Percentiles rank a stretch among this genome's conserved stretches.
Conservation (phyloP, 1,140 invertebrate species). For the Brachionus asplanchnoidis region DNA sequence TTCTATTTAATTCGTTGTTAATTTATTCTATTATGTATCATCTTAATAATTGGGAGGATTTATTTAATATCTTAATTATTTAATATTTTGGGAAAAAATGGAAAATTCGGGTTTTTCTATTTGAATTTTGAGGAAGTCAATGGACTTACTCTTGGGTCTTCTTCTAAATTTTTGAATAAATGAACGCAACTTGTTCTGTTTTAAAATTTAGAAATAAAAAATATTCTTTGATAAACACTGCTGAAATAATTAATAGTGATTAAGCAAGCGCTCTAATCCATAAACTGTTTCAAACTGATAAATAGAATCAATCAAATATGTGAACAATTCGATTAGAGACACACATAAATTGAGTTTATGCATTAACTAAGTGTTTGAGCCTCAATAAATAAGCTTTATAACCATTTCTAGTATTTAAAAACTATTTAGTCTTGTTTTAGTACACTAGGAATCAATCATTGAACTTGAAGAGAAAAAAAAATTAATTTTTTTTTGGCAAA, state of each 20-base stretch:
- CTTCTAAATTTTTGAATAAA: too few relatives aligned
- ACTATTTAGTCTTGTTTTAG: background rate
- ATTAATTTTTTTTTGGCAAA: background rate
- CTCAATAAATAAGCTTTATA: background rate
- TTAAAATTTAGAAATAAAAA: too few relatives aligned
- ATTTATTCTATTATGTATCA: too few relatives aligned
- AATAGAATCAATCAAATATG: background rate
- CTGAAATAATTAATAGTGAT: background rate
- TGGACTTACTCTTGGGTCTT: too few relatives aligned
- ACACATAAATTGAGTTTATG: background rate
- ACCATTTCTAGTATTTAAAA: background rate
- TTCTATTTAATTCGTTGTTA: too few relatives aligned
- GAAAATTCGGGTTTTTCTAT: too few relatives aligned
- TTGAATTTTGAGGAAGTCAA: too few relatives aligned
- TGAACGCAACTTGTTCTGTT: too few relatives aligned
- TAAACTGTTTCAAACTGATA: background rate
- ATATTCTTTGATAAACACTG: too few relatives aligned
- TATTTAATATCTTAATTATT: too few relatives aligned
- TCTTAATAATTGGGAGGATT: too few relatives aligned
- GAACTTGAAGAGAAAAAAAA: background rate
- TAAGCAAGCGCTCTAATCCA: background rate
- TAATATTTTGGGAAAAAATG: too few relatives aligned
- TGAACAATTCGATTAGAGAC: background rate
- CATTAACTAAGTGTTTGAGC: background rate
- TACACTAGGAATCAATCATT: background rate